phyloP scores from a whole-genome alignment of 2,888 invertebrate genomes.

The Calameuta idolon region DNA sequence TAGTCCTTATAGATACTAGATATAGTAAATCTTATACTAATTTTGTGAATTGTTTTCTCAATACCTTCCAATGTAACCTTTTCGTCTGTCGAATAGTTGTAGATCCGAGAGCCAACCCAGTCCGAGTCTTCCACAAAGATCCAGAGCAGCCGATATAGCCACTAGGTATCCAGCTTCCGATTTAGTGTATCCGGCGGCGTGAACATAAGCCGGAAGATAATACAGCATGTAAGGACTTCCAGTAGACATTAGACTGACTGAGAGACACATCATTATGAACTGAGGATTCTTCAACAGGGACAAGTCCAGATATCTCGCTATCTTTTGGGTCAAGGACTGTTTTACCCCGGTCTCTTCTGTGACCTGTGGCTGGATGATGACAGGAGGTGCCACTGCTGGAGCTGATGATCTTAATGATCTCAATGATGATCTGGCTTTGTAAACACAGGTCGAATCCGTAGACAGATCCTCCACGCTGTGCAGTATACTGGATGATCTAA shows the following conservation, averaged over 20 bases:
- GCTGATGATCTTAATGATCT: slow-evolving; percentile 35
- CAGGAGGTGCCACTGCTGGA: slow-evolving; percentile 2
- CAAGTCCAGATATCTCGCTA: slow-evolving; percentile 74
- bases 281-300: slow-evolving; percentile 76
- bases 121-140: slow-evolving; percentile 78
- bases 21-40: background rate
- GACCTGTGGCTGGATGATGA: slow-evolving; percentile 30
- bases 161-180: slow-evolving; percentile 76
- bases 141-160: slow-evolving; percentile 80
- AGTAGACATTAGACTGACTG: slow-evolving; percentile 81
- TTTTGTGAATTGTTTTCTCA: background rate
- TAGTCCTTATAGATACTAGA: too few relatives aligned
- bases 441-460: slow-evolving; percentile 81
- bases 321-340: slow-evolving; percentile 59
- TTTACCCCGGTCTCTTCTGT: slow-evolving; percentile 29
- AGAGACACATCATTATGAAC: slow-evolving; percentile 78
- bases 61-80: slow-evolving; percentile 79
- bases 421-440: slow-evolving; percentile 71
- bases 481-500: slow-evolving; percentile 77
- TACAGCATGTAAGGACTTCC: slow-evolving; percentile 83
- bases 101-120: slow-evolving; percentile 81
- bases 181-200: slow-evolving; percentile 74
- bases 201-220: slow-evolving; percentile 81
- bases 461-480: slow-evolving; percentile 82
- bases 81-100: slow-evolving; percentile 77